phyloP scores from a whole-genome alignment of 1,140 invertebrate species.

The Dolichoris vasculosae region DNA sequence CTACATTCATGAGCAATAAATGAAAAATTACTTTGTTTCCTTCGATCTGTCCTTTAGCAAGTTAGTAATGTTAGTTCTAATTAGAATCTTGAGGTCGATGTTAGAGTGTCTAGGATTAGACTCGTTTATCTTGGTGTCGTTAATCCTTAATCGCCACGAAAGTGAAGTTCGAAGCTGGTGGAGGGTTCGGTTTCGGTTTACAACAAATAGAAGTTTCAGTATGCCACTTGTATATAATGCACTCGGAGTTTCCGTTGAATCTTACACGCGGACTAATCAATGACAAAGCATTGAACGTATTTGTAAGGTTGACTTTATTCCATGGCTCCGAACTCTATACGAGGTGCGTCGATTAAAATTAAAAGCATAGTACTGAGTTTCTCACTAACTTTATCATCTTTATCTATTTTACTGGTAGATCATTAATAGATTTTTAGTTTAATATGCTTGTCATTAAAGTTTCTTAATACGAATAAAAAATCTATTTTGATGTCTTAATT shows the following conservation, averaged over 20 bases:
- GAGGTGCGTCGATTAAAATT: not conserved
- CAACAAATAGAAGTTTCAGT: not conserved
- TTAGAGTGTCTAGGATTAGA: not conserved
- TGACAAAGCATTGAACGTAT: not conserved
- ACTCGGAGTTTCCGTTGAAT: slow-evolving; percentile 1
- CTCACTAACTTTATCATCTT: not conserved
- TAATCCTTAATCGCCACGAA: slow-evolving; percentile 22
- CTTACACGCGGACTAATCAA: slow-evolving; percentile 26
- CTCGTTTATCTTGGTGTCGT: slow-evolving; percentile 7
- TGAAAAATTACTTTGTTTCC: too few relatives aligned
- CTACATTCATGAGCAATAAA: too few relatives aligned
- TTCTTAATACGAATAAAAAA: too few relatives aligned
- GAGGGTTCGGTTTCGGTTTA: slow-evolving; percentile 6
- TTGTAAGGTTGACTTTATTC: not conserved
- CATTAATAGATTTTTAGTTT: too few relatives aligned
- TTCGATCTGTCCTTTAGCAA: not conserved
- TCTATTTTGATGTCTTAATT: too few relatives aligned
- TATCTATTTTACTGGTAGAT: not conserved
- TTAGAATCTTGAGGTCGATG: not conserved
- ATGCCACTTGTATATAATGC: not conserved
- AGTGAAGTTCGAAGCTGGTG: slow-evolving; percentile 19
- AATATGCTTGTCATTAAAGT: too few relatives aligned
- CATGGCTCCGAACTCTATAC: not conserved
- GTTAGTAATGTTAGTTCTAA: not conserved
- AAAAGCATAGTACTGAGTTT: not conserved